Conservation (phyloP, 2,797 vertebrate genomes). For the Malurus leucopterus region DNA sequence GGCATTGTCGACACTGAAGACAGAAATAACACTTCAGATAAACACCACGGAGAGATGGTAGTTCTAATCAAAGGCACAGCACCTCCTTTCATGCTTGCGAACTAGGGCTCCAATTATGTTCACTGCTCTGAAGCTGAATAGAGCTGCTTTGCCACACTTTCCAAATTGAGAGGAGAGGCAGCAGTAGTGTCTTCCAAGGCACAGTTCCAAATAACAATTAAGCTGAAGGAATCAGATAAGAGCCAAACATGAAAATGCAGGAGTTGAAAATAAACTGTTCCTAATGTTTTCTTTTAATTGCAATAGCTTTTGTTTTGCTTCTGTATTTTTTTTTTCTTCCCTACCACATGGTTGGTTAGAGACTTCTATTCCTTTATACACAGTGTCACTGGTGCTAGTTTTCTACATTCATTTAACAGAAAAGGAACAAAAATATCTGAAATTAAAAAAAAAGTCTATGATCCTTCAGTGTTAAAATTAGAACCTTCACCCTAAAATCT, state of each 20-base stretch:
- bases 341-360: neutral
- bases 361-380: slow-evolving; percentile 1
- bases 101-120: slow-evolving; percentile 60
- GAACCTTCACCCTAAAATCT: neutral
- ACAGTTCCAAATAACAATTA: slow-evolving; percentile 61
- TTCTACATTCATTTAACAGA: slow-evolving; percentile 2
- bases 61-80: slow-evolving; percentile 59
- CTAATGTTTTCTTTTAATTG: slow-evolving; percentile 50
- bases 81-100: slow-evolving; percentile 55
- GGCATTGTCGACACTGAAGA: slow-evolving; percentile 49
- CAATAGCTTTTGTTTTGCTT: slow-evolving; percentile 32
- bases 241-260: slow-evolving; percentile 49
- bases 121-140: slow-evolving; percentile 65
- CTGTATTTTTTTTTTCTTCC: neutral
- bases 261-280: slow-evolving; percentile 52
- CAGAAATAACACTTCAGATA: slow-evolving; percentile 65
- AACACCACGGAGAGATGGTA: slow-evolving; percentile 57
- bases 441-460: neutral
- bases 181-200: slow-evolving; percentile 38
- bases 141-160: slow-evolving; percentile 55
- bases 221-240: slow-evolving; percentile 52
- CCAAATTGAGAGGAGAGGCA: slow-evolving; percentile 48
- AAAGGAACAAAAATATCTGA: neutral
- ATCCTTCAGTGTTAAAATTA: neutral
- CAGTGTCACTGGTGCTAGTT: neutral